Evolutionary conservation across 1,140 invertebrate species (phyloP).

Genomic region (Hetaerina americana): DNA sequence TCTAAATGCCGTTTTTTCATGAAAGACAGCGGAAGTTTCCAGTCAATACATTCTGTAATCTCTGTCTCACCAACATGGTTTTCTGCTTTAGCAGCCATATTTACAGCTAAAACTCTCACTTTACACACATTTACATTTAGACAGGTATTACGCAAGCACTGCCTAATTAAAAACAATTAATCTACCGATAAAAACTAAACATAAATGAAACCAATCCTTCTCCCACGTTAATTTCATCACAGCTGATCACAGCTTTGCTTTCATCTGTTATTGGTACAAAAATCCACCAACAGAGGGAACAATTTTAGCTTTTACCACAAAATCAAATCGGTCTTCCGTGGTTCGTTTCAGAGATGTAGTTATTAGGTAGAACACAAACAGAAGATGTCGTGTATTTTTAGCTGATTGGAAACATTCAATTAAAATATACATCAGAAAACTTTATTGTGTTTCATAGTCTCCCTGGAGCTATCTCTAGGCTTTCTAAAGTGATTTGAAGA

Average conservation of each 20-base stretch:
- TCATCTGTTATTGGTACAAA: not conserved
- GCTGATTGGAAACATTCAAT: too few species aligned
- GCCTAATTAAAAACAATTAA: not conserved
- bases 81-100: not conserved
- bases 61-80: not conserved
- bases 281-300: not conserved
- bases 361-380: too few species aligned
- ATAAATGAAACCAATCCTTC: not conserved
- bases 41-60: slow-evolving; percentile 28
- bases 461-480: too few species aligned
- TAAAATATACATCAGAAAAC: too few species aligned
- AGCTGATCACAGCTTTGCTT: not conserved
- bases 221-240: not conserved
- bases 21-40: slow-evolving; percentile 51
- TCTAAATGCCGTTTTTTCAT: slow-evolving; percentile 57
- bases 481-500: too few species aligned
- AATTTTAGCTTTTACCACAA: not conserved
- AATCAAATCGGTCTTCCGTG: too few species aligned
- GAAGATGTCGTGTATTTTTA: too few species aligned
- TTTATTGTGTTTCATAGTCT: too few species aligned
- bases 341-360: too few species aligned
- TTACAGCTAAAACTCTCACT: not conserved
- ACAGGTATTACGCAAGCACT: not conserved
- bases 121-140: not conserved
- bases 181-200: not conserved